Conservation (phyloP, 2,888 invertebrate genomes). For the Mylabris sibirica region DNA sequence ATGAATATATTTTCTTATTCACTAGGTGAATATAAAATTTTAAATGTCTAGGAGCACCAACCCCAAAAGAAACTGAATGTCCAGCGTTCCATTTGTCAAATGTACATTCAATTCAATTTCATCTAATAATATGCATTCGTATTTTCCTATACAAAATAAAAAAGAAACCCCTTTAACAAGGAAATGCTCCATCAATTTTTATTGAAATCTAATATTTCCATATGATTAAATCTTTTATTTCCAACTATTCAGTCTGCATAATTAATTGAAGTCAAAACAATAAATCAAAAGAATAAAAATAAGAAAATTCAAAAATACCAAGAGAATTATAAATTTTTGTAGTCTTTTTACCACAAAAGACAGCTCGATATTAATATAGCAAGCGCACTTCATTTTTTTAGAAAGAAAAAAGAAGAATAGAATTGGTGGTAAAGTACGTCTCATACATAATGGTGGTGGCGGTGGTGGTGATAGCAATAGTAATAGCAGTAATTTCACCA, state of each 20-base stretch:
- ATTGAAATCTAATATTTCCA: not conserved
- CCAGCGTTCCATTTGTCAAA: conserved; percentile 46
- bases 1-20: not conserved
- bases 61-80: conserved; percentile 37
- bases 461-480: conserved; percentile 3
- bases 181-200: conserved; percentile 4
- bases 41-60: too few species aligned
- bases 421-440: conserved; percentile 40
- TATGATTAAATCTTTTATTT: conserved; percentile 19
- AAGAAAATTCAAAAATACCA: not conserved
- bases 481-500: not conserved
- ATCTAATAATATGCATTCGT: conserved; percentile 32
- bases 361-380: conserved; percentile 44
- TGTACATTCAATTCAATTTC: conserved; percentile 38
- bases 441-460: conserved; percentile 11
- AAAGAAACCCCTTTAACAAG: not conserved
- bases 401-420: conserved; percentile 42
- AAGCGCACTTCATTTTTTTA: conserved; percentile 50
- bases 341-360: too few species aligned
- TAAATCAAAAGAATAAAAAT: not conserved
- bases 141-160: not conserved
- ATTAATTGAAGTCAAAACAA: not conserved
- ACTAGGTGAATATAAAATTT: too few species aligned
- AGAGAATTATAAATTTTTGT: too few species aligned
- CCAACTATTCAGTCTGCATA: not conserved